phyloP scores from a whole-genome alignment of 2,113 vertebrate genomes.

The Coracopsis vasa region DNA sequence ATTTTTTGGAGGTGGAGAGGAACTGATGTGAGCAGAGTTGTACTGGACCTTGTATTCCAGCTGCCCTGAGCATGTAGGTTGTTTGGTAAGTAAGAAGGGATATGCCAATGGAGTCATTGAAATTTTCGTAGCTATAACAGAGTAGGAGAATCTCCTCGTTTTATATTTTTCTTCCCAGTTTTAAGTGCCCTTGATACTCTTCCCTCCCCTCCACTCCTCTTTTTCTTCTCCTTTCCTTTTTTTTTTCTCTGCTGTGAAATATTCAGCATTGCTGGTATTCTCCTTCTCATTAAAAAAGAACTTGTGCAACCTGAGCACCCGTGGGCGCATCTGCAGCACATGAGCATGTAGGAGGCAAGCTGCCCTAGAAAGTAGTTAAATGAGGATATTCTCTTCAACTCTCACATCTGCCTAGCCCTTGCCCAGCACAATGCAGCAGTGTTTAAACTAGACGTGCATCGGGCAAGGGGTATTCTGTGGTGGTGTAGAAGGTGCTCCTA shows the following conservation, averaged over 20 bases:
- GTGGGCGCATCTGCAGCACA: accelerated
- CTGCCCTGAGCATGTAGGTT: background rate
- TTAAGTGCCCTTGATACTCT: background rate
- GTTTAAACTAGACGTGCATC: background rate
- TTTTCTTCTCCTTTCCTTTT: background rate
- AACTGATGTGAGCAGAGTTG: background rate
- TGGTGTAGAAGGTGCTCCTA: background rate
- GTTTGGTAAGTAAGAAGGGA: background rate
- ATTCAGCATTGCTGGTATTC: background rate
- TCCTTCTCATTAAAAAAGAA: background rate
- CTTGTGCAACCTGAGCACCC: background rate
- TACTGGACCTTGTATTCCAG: background rate
- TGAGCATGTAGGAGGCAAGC: background rate
- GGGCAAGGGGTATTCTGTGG: background rate
- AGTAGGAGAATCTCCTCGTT: background rate
- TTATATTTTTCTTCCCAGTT: background rate
- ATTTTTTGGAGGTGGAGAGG: background rate
- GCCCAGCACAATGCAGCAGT: background rate
- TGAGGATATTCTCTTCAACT: background rate
- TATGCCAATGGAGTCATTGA: background rate
- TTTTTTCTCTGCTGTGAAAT: background rate
- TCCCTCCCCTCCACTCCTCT: background rate
- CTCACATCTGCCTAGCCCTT: background rate
- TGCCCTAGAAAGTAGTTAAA: background rate
- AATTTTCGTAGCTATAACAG: background rate